phyloP scores from a whole-genome alignment of 92 coral and sea anemone species.

The Phymanthus crucifer region DNA sequence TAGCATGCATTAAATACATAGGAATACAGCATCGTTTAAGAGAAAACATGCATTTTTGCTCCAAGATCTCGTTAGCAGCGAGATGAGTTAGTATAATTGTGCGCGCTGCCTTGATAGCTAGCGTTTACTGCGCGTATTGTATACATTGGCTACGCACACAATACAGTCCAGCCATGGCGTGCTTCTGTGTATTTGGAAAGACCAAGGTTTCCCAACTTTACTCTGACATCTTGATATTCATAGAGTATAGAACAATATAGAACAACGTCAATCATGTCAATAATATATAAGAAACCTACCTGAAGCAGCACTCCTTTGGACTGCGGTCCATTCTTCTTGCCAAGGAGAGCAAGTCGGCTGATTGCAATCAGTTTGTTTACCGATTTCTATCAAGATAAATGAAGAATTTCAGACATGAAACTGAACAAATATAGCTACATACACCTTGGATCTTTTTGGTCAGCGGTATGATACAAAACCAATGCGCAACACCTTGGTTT shows the following conservation, averaged over 20 bases:
- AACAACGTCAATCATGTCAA: neutral
- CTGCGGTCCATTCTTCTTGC: constrained; percentile 56
- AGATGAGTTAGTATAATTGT: neutral
- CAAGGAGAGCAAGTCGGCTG: constrained; percentile 69
- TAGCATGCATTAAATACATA: neutral
- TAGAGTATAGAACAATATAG: neutral
- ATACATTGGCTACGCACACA: no score
- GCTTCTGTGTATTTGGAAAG: no score
- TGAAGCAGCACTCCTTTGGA: constrained; percentile 41
- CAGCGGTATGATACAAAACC: neutral
- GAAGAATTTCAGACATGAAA: neutral
- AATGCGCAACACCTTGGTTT: no score
- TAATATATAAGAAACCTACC: constrained; percentile 29
- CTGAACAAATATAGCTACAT: neutral
- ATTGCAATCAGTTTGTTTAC: constrained; percentile 74
- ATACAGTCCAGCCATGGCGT: no score
- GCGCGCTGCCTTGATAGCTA: no score
- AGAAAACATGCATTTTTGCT: neutral
- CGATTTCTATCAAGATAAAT: constrained; percentile 46
- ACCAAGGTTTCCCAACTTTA: no score
- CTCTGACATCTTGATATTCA: no score
- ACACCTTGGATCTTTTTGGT: neutral
- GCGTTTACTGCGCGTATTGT: no score
- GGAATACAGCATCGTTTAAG: neutral
- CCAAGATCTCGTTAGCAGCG: neutral